These are phyloP conservation scores for Macrosiphum euphorbiae DNA, from an alignment of 2,888 invertebrate genomes.

Conservation along the genomic window DNA sequence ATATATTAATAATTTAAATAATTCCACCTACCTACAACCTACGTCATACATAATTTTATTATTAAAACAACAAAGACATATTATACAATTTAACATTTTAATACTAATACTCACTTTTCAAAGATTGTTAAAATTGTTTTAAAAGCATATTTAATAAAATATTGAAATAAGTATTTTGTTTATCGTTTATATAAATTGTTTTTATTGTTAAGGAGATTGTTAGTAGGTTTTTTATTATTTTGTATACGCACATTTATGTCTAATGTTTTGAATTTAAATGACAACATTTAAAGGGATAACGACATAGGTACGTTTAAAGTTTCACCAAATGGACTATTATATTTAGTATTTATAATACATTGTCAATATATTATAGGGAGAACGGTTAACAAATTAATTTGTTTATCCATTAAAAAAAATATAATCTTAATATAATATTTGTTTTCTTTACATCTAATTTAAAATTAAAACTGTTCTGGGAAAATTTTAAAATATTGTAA, in stretches of 20 bases:
- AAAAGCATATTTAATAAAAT: neutral
- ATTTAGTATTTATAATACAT: neutral
- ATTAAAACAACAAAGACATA: neutral
- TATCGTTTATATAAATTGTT: neutral
- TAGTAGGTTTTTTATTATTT: neutral
- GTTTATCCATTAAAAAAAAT: neutral
- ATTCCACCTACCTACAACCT: neutral
- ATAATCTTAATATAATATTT: neutral
- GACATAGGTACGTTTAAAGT: neutral
- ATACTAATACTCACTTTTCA: neutral
- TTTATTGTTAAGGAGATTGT: neutral
- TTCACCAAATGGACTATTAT: neutral
- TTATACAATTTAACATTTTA: neutral
- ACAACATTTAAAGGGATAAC: neutral
- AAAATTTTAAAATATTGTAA: neutral
- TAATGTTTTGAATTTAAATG: neutral
- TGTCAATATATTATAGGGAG: neutral
- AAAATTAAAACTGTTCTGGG: neutral
- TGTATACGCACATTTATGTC: neutral
- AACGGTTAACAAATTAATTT: neutral
- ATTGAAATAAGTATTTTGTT: neutral
- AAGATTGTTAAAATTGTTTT: neutral
- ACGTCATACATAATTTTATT: neutral
- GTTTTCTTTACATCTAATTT: neutral
- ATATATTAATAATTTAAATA: neutral